Evolutionary conservation across 64 coral and sea anemone species (phyloP).

Genomic region (Dendrophyllia cribrosa): DNA sequence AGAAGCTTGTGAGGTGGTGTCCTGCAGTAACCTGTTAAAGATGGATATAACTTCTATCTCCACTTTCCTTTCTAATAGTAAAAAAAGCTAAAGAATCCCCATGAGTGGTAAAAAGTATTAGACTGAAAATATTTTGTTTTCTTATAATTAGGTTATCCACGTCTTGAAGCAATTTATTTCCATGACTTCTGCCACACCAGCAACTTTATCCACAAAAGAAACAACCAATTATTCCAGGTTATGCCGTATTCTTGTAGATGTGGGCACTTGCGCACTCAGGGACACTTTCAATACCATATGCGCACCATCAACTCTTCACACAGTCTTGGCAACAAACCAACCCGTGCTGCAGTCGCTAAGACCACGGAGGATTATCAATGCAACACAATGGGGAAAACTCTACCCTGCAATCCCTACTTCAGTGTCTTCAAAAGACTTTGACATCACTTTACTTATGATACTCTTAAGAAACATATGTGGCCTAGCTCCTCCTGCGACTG

Average conservation of each 20-base stretch:
- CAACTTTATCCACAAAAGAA: neutral
- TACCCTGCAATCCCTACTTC: neutral
- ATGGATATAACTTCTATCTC: no score
- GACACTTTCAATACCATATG: neutral
- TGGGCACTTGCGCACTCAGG: constrained; percentile 1
- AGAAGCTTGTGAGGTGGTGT: no score
- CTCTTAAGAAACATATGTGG: constrained; percentile 23
- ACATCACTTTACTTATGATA: constrained; percentile 16
- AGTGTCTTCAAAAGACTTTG: neutral
- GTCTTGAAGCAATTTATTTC: neutral
- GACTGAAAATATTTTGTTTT: no score
- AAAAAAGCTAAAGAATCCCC: no score
- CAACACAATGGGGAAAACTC: constrained; percentile 15
- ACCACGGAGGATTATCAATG: neutral
- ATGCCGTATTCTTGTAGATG: constrained; percentile 12
- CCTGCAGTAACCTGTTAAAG: no score
- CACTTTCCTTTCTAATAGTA: no score
- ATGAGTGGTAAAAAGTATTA: no score
- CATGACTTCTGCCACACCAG: neutral
- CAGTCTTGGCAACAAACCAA: neutral
- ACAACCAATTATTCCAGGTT: neutral
- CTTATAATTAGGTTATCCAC: no score
- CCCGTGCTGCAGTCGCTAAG: neutral
- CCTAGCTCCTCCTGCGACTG: neutral
- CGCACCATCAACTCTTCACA: neutral